Evolutionary conservation across 23 tunicate genomes (phyloP).

Genomic region (Halocynthia aurantium): DNA sequence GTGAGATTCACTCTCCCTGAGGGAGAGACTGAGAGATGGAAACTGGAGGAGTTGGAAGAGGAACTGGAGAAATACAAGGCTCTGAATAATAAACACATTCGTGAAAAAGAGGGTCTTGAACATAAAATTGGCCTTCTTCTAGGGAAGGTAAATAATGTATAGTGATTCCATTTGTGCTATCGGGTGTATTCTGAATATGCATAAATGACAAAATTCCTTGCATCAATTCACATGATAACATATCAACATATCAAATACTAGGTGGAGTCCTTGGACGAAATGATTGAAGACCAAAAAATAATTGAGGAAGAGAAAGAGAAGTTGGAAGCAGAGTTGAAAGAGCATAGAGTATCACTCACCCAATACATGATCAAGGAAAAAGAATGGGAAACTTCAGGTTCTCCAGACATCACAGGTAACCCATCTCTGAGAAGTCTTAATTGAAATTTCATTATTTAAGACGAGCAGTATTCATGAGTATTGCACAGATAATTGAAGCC

Average conservation of each 20-base stretch:
- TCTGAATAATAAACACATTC: constrained; percentile 5
- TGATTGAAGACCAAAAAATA: constrained; percentile 40
- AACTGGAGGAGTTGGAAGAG: constrained; percentile 8
- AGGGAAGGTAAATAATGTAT: too few relatives aligned
- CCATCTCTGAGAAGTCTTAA: not conserved
- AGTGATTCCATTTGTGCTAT: too few relatives aligned
- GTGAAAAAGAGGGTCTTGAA: too few relatives aligned
- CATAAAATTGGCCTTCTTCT: too few relatives aligned
- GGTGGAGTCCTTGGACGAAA: constrained; percentile 43
- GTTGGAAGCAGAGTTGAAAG: constrained; percentile 1
- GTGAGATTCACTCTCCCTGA: not conserved
- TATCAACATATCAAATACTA: not conserved
- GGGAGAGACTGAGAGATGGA: constrained; percentile 4
- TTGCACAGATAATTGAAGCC: too few relatives aligned
- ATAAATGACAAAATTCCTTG: too few relatives aligned
- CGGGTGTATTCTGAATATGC: too few relatives aligned
- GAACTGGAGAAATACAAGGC: not conserved
- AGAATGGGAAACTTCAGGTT: constrained; percentile 22
- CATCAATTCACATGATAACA: too few relatives aligned
- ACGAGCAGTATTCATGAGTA: too few relatives aligned
- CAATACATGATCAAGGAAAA: constrained; percentile 34
- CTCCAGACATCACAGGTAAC: constrained; percentile 10
- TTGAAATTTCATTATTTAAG: not conserved
- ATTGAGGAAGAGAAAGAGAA: constrained; percentile 43
- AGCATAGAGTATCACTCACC: constrained; percentile 31